Evolutionary conservation across 1,140 invertebrate species (phyloP), one percentile per base, ranked within the genome.

Genomic region (Atta cephalotes): DNA sequence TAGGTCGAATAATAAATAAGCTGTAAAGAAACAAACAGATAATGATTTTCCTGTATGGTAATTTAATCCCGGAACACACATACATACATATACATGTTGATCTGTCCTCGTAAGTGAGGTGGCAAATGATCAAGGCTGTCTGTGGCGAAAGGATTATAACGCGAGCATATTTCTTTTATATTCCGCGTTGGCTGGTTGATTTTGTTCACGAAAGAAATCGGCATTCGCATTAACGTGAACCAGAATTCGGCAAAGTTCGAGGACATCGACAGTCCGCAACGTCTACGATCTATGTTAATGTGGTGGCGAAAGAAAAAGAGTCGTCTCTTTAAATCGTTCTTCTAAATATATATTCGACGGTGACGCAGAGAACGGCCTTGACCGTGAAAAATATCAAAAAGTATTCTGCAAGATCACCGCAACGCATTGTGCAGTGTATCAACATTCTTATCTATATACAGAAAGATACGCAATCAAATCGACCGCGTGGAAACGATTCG

Each of bases 361-460:
- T 92, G 91, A 93, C 93, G 92, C 91, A 79, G 92, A 84, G 63
- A 78, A 71, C 86, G 93, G 91, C 94, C 94, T 89, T 94, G 93
- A 93, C 93, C 94, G 92, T 93, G 93, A 94, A 89, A 92, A 90
- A 92, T 93, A 92, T 88, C 90, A 90, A 93, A 93, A 94, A 93
- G 89, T 91, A 91, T 91, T 89, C 76, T 71, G 86, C 90, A 92
- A 91, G 56, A 21, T 25, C 9, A 2, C 4, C 79, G n/a, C 70
- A 3, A 60, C 25, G 18, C 25, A 63, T 82, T 74, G 68, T 82
- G 18, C 12, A 45, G 39, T 21, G n/a, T 72, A 72, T 82, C 79
- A 62, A 62, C 70, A 62, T 51, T 76, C 70, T 76, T 84, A 84
- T 76, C 70, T 35, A 60, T 18, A 63, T 7, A 51, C 70, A 56